These are phyloP conservation scores for Galeruca laticollis DNA, from an alignment of 2,888 invertebrate genomes.

Conservation along the genomic window DNA sequence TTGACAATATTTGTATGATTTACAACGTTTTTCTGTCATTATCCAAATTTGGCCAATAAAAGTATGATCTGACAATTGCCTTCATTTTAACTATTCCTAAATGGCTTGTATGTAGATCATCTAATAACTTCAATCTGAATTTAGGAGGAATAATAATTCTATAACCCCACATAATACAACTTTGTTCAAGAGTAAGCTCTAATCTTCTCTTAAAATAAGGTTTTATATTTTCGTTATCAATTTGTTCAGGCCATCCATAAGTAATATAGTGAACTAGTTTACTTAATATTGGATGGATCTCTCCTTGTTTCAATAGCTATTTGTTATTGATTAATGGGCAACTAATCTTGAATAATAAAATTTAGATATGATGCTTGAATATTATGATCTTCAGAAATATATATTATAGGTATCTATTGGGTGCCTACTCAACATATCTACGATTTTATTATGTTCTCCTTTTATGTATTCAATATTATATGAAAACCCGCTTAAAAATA, in stretches of 20 bases:
- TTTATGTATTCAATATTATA: conserved; percentile 26
- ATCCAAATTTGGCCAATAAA: conserved; percentile 52
- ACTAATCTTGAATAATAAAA: conserved; percentile 23
- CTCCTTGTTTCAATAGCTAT: conserved; percentile 20
- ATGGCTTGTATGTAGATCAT: conserved; percentile 50
- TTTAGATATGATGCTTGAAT: conserved; percentile 8
- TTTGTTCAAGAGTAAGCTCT: conserved; percentile 43
- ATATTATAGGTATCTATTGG: too few species aligned
- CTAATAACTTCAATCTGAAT: conserved; percentile 41
- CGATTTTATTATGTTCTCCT: conserved; percentile 20
- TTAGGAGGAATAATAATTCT: conserved; percentile 49
- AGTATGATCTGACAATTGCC: conserved; percentile 46
- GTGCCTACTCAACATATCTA: conserved; percentile 20
- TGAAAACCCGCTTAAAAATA: conserved; percentile 30
- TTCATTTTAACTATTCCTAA: conserved; percentile 52
- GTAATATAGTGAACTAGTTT: too few species aligned
- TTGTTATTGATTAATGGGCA: conserved; percentile 9
- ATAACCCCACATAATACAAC: conserved; percentile 49
- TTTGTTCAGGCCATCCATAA: conserved; percentile 13
- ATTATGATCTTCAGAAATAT: too few species aligned
- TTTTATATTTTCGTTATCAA: conserved; percentile 16
- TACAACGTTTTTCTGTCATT: conserved; percentile 48
- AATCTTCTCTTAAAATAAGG: conserved; percentile 8
- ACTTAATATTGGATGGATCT: conserved; percentile 15
- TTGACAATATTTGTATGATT: conserved; percentile 48